phyloP scores from a whole-genome alignment of 2,888 invertebrate genomes.

The Hypomecis atomaria region DNA sequence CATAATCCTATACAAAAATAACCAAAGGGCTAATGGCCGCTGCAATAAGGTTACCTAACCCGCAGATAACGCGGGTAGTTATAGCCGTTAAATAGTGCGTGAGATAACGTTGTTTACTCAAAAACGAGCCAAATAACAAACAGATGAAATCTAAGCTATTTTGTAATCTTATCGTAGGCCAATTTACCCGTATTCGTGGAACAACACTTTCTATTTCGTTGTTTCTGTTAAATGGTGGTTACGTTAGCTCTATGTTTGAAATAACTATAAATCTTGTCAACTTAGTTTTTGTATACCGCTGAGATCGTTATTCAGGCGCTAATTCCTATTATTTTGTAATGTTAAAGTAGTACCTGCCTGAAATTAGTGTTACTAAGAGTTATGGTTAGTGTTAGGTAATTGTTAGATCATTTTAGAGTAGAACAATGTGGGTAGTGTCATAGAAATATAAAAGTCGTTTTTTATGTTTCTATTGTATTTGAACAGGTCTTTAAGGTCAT shows the following conservation, averaged over 20 bases:
- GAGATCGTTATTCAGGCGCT: constrained; percentile 13
- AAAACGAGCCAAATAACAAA: constrained; percentile 27
- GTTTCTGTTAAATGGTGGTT: constrained; percentile 26
- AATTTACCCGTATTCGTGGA: constrained; percentile 32
- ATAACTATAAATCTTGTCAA: constrained; percentile 26
- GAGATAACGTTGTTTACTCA: constrained; percentile 24
- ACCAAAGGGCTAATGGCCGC: constrained; percentile 6
- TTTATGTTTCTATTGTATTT: too few relatives aligned
- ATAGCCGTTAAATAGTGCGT: constrained; percentile 27
- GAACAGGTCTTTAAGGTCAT: too few relatives aligned
- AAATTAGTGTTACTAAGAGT: neutral
- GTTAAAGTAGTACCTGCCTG: constrained; percentile 1
- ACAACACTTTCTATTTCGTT: constrained; percentile 31
- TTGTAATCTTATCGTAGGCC: constrained; percentile 33
- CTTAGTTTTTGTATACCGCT: constrained; percentile 16
- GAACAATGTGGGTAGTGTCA: too few relatives aligned
- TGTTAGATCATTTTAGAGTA: neutral
- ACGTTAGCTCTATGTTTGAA: constrained; percentile 18
- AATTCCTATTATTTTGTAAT: constrained; percentile 8
- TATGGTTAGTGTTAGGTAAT: neutral
- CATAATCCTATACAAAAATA: neutral
- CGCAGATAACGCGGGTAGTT: constrained; percentile 6
- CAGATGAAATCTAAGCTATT: constrained; percentile 32
- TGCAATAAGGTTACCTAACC: constrained; percentile 6
- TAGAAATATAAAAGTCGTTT: too few relatives aligned